Conservation (phyloP, 2,113 vertebrate genomes). For the Daubentonia madagascariensis region DNA sequence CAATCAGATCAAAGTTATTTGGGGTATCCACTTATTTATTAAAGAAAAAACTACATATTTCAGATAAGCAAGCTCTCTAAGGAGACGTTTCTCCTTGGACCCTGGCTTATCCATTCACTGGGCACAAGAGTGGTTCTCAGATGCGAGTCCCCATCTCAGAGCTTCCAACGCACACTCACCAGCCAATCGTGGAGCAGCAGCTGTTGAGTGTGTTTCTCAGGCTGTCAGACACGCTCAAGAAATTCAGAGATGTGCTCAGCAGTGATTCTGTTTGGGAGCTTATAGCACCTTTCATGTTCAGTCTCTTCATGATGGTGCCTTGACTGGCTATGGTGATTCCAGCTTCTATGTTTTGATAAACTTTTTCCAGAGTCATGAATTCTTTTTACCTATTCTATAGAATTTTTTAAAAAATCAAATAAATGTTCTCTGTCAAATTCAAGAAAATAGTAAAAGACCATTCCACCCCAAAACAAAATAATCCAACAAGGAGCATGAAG, state of each 20-base stretch:
- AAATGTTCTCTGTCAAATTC: background rate
- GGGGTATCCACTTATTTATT: background rate
- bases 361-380: background rate
- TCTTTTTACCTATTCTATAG: background rate
- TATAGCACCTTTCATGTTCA: background rate
- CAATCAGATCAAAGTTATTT: background rate
- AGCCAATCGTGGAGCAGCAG: background rate
- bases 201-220: fast-evolving
- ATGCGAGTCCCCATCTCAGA: fast-evolving
- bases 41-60: background rate
- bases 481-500: background rate
- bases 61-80: background rate
- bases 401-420: background rate
- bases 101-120: background rate
- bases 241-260: background rate
- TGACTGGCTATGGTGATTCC: background rate
- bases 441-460: background rate
- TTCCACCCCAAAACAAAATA: background rate
- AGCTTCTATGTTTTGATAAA: background rate
- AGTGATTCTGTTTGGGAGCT: background rate
- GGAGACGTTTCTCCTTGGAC: background rate
- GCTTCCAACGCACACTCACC: background rate
- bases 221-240: background rate
- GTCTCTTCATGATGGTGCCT: background rate
- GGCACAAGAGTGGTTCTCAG: background rate